A percentile compares a stretch with the other conserved stretches of the same genome.
These are phyloP conservation scores for Morus bassanus DNA, from an alignment of 2,797 vertebrate species.

Conservation along the genomic window DNA sequence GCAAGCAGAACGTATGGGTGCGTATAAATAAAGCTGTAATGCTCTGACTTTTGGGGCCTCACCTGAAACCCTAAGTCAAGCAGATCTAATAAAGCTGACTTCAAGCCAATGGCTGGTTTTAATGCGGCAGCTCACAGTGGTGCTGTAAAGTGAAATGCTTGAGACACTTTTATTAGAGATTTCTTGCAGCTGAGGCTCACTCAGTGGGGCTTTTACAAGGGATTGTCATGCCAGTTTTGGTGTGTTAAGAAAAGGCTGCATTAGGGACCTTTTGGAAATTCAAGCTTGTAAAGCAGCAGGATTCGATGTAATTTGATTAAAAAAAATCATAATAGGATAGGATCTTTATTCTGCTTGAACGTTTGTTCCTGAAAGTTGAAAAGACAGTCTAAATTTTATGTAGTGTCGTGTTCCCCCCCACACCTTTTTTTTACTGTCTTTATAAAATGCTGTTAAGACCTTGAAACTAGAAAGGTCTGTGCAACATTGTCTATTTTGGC, in stretches of 20 bases:
- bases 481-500: conserved; percentile 25
- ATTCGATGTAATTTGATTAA: conserved; percentile 66
- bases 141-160: conserved; percentile 74
- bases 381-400: background rate
- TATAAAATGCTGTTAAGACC: conserved; percentile 33
- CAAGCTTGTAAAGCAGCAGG: conserved; percentile 64
- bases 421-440: background rate
- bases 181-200: conserved; percentile 79
- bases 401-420: background rate
- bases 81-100: conserved; percentile 70
- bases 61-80: conserved; percentile 67
- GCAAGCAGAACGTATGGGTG: background rate
- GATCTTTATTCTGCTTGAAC: conserved; percentile 49
- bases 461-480: conserved; percentile 3
- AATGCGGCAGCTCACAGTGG: conserved; percentile 69
- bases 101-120: conserved; percentile 65
- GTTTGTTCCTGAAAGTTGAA: conserved; percentile 53
- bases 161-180: conserved; percentile 77
- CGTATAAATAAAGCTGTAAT: background rate
- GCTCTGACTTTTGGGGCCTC: conserved; percentile 33
- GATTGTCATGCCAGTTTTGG: conserved; percentile 57
- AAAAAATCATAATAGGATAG: conserved; percentile 51
- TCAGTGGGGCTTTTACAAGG: conserved; percentile 73
- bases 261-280: conserved; percentile 62
- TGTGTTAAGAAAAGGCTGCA: conserved; percentile 62